phyloP scores from a whole-genome alignment of 1,140 invertebrate species.

The Heterodera schachtii region DNA sequence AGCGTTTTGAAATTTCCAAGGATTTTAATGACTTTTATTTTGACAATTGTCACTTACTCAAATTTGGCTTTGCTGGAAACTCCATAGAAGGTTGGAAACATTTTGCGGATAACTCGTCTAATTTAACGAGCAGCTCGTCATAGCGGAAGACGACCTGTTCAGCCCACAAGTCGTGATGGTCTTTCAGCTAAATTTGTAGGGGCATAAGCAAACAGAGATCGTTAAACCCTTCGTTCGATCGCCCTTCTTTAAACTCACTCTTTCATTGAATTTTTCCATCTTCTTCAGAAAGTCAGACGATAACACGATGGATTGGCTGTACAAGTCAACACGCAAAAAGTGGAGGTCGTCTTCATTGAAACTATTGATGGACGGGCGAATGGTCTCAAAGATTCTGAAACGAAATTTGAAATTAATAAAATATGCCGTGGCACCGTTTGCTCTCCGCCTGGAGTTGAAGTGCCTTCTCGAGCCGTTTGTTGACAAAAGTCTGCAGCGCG shows the following conservation, averaged over 20 bases:
- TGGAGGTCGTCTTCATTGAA: conserved; percentile 1
- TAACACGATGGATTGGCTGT: background rate
- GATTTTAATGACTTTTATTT: too few relatives aligned
- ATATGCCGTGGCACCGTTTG: background rate
- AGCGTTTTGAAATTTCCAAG: too few relatives aligned
- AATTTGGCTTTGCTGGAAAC: conserved; percentile 12
- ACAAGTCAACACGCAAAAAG: background rate
- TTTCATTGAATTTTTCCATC: conserved; percentile 11
- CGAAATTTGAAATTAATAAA: background rate
- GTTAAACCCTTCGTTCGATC: background rate
- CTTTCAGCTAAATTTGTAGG: conserved; percentile 26
- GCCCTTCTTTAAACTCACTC: background rate
- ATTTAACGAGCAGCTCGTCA: conserved; percentile 29
- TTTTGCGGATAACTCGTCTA: conserved; percentile 25
- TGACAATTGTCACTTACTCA: background rate
- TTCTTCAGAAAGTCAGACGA: conserved; percentile 16
- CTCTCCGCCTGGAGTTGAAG: conserved; percentile 20
- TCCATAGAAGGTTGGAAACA: conserved; percentile 16
- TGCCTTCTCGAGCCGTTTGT: conserved; percentile 11
- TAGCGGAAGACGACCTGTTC: conserved; percentile 36
- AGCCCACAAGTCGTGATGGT: conserved; percentile 28
- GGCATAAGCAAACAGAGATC: background rate
- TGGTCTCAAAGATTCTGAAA: conserved; percentile 13
- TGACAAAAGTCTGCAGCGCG: background rate
- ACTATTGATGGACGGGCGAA: conserved; percentile 1